Base-by-base conservation (phyloP, 2,888 invertebrate genomes). In the Cremastinae sp. region DNA sequence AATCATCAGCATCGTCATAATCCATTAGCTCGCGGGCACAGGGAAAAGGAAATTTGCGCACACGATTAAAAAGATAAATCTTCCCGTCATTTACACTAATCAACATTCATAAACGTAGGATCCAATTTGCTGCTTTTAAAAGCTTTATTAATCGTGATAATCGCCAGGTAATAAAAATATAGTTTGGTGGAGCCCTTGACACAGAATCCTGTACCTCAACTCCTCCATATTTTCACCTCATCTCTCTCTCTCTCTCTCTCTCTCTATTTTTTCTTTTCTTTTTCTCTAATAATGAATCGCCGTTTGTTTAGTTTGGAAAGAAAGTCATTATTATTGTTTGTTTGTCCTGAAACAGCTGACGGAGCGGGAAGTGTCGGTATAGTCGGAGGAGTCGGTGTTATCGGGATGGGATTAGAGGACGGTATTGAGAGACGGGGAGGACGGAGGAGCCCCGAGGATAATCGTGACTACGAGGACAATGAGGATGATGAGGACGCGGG, bases 321-420 rank as follows among this genome's bases (percentile, higher is more conserved):
- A 28, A 28, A 28, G 5, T 78, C 70, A 80, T 81, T 20, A 43
- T 78, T 80, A 80, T 83, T 80, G 80, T 83, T 83, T 84, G 81
- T 85, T 82, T 82, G 79, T 83, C 79, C 82, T 74, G 81, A 78
- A 80, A 88, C 87, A 78, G 90, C 90, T 18, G 91, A 91, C 39
- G 91, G 90, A 20, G 92, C 92, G 14, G 90, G 91, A 72, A 91
- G 92, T 56, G 92, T 93, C 87, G 91, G 91, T 41, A 91, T 92
- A 41, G 92, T 91, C 55, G 91, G 91, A 35, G 90, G 93, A 86
- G 83, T 93, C 0, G 79, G 79, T 2, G 59, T 78, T 45, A 68
- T 80, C 65, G 86, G 28, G 28, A 28, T 28, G 28, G 28, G 28
- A 28, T 28, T 28, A 28, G 28, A 86, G 73, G 86, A 87, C 79